Conservation (phyloP, 2,888 invertebrate genomes). For the Nomada fabriciana region DNA sequence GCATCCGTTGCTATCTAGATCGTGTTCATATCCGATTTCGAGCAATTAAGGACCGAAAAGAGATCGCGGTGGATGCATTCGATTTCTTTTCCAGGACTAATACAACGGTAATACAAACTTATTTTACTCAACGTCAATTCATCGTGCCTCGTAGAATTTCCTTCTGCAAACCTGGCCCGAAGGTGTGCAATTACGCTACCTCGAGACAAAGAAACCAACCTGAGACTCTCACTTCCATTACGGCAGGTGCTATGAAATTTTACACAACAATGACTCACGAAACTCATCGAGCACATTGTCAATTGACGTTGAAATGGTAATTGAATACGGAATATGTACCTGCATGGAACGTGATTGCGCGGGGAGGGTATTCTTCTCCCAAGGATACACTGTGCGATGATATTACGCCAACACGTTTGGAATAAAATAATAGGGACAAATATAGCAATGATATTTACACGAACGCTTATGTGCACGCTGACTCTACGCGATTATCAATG, state of each 20-base stretch:
- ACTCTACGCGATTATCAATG: conserved; percentile 38
- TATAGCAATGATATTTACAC: too few species aligned
- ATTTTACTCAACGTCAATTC: conserved; percentile 6
- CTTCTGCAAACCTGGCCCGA: conserved; percentile 33
- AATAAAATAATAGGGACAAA: too few species aligned
- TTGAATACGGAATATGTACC: conserved; percentile 1
- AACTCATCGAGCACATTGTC: conserved; percentile 1
- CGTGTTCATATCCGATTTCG: conserved; percentile 4
- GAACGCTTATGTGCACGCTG: conserved; percentile 28
- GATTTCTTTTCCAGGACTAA: conserved; percentile 20
- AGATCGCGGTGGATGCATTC: conserved; percentile 30
- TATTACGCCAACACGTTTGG: too few species aligned
- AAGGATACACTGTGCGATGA: too few species aligned
- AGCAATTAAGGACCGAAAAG: conserved; percentile 31
- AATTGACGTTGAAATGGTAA: conserved; percentile 12
- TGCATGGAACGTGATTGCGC: neutral
- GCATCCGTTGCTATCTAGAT: conserved; percentile 8
- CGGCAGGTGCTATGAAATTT: conserved; percentile 1
- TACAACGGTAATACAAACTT: conserved; percentile 20
- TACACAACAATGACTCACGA: conserved; percentile 41
- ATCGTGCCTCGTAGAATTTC: conserved; percentile 43
- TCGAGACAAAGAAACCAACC: conserved; percentile 29
- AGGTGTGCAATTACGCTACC: conserved; percentile 61
- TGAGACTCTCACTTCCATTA: conserved; percentile 2
- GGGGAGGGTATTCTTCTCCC: too few species aligned